Base-by-base conservation (phyloP, 1,140 invertebrate genomes). In the Archivesica marissinica region DNA sequence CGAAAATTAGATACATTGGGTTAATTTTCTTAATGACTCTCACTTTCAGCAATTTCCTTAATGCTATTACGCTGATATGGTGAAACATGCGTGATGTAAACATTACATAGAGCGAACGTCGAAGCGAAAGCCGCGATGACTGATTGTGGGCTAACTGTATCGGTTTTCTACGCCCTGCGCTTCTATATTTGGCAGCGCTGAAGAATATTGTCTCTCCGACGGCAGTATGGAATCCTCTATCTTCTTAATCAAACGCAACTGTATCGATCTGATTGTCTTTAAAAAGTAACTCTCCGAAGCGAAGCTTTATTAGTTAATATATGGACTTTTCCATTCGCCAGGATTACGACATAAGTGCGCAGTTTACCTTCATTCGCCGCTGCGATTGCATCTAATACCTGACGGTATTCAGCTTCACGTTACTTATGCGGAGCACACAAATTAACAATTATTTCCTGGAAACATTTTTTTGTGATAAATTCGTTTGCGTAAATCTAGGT, bases 121-220 rank as follows among this genome's bases (percentile, higher is more conserved):
- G 33, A n/a, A 11, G 9, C 13, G 25, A 64, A 35, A 30, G 28
- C 28, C 17, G 28, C 30, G 59, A 3, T 17, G 59, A 64, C 38
- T 64, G 59, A 64, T 64, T 35, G 38, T 20, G 2, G 59, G 30
- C 59, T 13, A 9, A 2, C 33, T 33, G 23, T 64, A 64, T 64
- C 59, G 59, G 59, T 25, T 64, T 64, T 64, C 59, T 64, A 35
- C 59, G 59, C 59, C 30, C 30, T 64, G n/a, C n/a, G n/a, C 38
- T 64, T 64, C 59, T 64, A 64, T 64, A 64, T 64, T 64, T 64
- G 59, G 59, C 38, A 64, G 38, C 59, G 25, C 30, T 64, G 59
- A 35, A 64, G 59, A 64, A 33, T 64, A 17, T 20, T 35, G 23
- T 35, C 38, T 35, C 59, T 64, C 59, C 59, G 30, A 35, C 38